Conservation (phyloP, 1,140 invertebrate species). For the Drosophila pseudoananassae region DNA sequence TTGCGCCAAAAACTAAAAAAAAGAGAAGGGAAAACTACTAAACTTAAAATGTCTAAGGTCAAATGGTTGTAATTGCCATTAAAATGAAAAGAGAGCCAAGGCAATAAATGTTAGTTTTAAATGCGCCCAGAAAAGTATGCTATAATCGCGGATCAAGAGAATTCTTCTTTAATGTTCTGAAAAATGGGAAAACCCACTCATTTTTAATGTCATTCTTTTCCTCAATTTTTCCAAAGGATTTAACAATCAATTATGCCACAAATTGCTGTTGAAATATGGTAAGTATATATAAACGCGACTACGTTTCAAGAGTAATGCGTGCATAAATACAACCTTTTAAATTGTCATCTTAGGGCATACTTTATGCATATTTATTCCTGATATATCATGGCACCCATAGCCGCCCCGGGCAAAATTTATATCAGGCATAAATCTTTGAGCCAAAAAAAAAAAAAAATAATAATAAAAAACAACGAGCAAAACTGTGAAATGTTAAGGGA, state of each 20-base stretch:
- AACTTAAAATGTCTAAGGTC: conserved; percentile 31
- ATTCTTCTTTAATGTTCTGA: neutral
- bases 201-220: neutral
- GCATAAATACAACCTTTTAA: conserved; percentile 48
- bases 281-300: conserved; percentile 2
- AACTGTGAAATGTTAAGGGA: conserved; percentile 28
- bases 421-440: conserved; percentile 63
- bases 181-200: conserved; percentile 5
- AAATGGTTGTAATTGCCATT: conserved; percentile 32
- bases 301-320: conserved; percentile 30
- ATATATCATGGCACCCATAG: conserved; percentile 9
- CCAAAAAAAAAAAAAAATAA: conserved; percentile 19
- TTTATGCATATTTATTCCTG: conserved; percentile 52
- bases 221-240: conserved; percentile 12
- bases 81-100: conserved; percentile 7
- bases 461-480: conserved; percentile 26
- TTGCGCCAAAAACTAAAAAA: conserved; percentile 2
- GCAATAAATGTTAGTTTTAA: conserved; percentile 19
- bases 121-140: conserved; percentile 11
- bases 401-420: conserved; percentile 56
- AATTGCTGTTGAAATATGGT: conserved; percentile 35
- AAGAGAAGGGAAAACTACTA: neutral
- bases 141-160: neutral
- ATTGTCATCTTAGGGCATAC: conserved; percentile 54
- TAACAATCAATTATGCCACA: conserved; percentile 43